phyloP scores from a whole-genome alignment of 2,113 vertebrate genomes.

The Sialia sialis region DNA sequence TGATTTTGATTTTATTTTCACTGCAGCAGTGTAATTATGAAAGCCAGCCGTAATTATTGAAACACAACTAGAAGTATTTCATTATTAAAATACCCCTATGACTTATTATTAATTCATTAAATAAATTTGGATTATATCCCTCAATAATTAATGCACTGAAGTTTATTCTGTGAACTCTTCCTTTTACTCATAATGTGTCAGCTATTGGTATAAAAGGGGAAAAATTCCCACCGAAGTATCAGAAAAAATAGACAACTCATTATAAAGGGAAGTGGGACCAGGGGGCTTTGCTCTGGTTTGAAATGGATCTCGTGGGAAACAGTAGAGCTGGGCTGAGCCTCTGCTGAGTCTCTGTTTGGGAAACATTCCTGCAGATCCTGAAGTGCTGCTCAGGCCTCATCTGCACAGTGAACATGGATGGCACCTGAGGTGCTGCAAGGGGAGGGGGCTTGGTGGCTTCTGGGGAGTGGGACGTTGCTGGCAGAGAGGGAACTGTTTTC shows the following conservation, averaged over 20 bases:
- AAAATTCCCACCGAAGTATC: neutral
- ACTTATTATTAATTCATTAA: conserved; percentile 90
- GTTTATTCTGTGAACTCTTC: conserved; percentile 54
- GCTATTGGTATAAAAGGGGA: neutral
- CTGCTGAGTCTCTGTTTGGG: neutral
- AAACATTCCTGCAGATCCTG: neutral
- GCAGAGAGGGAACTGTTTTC: neutral
- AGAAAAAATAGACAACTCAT: neutral
- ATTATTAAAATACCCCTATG: conserved; percentile 88
- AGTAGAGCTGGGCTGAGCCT: neutral
- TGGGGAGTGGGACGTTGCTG: neutral
- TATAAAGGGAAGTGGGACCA: neutral
- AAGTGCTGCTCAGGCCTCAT: accelerated
- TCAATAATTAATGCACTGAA: conserved; percentile 84
- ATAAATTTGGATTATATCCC: conserved; percentile 80
- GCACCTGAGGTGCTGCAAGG: accelerated
- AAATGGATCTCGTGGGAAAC: neutral
- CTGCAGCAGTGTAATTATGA: conserved; percentile 79
- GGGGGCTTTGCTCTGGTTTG: neutral
- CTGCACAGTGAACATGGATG: accelerated
- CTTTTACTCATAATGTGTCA: conserved; percentile 35
- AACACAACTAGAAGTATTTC: conserved; percentile 84
- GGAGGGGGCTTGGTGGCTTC: neutral
- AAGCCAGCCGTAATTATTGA: conserved; percentile 84
- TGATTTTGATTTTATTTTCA: conserved; percentile 71